phyloP scores from a whole-genome alignment of 2,888 invertebrate genomes.

The Amblyjoppa proteus region DNA sequence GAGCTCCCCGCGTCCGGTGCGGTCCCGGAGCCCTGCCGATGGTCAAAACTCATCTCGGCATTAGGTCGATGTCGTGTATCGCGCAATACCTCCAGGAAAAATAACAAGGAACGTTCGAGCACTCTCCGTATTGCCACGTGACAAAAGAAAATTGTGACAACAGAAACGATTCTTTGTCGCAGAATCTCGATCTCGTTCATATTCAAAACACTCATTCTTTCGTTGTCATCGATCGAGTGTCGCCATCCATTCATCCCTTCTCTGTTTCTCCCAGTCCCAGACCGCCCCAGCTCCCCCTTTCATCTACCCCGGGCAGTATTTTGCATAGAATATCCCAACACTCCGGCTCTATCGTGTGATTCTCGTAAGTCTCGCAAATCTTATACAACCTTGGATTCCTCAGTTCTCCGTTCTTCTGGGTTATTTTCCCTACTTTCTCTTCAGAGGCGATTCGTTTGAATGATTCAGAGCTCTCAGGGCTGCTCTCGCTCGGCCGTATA shows the following conservation, averaged over 20 bases:
- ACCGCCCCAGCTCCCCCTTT: background rate
- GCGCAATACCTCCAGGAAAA: background rate
- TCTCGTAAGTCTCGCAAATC: slow-evolving; percentile 62
- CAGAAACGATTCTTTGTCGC: slow-evolving; percentile 33
- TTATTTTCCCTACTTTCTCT: slow-evolving; percentile 37
- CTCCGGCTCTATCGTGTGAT: slow-evolving; percentile 38
- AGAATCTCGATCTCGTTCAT: slow-evolving; percentile 48
- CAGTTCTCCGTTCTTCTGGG: slow-evolving; percentile 24
- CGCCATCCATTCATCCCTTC: slow-evolving; percentile 55
- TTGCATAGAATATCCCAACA: slow-evolving; percentile 33
- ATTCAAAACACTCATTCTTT: slow-evolving; percentile 31
- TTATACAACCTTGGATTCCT: slow-evolving; percentile 49
- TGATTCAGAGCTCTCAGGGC: slow-evolving; percentile 62
- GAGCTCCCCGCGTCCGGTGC: no score
- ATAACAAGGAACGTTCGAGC: background rate
- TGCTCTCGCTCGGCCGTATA: slow-evolving; percentile 47
- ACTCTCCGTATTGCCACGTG: slow-evolving; percentile 18
- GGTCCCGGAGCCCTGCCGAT: no score
- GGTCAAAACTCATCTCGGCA: background rate
- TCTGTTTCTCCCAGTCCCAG: background rate
- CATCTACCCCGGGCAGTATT: slow-evolving; percentile 12
- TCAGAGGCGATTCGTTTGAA: slow-evolving; percentile 63
- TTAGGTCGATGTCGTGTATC: background rate
- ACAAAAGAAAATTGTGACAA: background rate
- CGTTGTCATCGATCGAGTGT: slow-evolving; percentile 43